A percentile compares a stretch with the other conserved stretches of the same genome.
phyloP scores from a whole-genome alignment of 2,888 invertebrate genomes.

The Megaustenia siamemsis region DNA sequence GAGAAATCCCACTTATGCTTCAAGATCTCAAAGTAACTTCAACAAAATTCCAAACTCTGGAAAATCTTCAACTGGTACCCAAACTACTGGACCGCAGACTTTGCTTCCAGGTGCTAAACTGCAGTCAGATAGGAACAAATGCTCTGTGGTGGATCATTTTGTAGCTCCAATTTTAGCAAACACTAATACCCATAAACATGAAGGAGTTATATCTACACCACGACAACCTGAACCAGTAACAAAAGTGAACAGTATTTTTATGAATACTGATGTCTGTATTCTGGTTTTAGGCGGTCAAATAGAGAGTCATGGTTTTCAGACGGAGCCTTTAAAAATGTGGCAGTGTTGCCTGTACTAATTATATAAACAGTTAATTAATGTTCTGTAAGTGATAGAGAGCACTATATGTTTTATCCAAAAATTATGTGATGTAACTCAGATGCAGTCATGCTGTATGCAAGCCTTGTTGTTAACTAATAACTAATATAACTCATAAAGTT shows the following conservation, averaged over 20 bases:
- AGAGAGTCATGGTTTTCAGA: conserved; percentile 58
- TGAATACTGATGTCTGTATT: conserved; percentile 51
- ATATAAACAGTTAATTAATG: too few relatives aligned
- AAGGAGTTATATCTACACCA: conserved; percentile 17
- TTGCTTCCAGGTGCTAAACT: conserved; percentile 1
- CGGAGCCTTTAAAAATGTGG: conserved; percentile 64
- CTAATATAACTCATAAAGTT: too few relatives aligned
- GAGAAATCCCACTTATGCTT: conserved; percentile 1
- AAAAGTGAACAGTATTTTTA: neutral
- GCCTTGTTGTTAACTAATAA: too few relatives aligned
- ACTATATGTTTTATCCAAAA: too few relatives aligned
- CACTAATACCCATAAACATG: neutral
- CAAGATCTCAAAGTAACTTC: neutral
- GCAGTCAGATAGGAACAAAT: too few relatives aligned
- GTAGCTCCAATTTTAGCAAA: neutral
- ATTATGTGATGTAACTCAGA: too few relatives aligned
- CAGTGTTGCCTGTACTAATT: conserved; percentile 56
- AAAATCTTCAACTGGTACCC: conserved; percentile 29
- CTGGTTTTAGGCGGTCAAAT: conserved; percentile 67
- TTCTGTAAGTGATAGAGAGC: too few relatives aligned
- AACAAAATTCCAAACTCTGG: neutral
- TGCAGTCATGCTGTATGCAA: too few relatives aligned
- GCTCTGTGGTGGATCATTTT: neutral
- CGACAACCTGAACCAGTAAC: neutral
- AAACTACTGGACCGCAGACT: conserved; percentile 35